Conservation (phyloP, 1,140 invertebrate species). For the Tribolium madens region DNA sequence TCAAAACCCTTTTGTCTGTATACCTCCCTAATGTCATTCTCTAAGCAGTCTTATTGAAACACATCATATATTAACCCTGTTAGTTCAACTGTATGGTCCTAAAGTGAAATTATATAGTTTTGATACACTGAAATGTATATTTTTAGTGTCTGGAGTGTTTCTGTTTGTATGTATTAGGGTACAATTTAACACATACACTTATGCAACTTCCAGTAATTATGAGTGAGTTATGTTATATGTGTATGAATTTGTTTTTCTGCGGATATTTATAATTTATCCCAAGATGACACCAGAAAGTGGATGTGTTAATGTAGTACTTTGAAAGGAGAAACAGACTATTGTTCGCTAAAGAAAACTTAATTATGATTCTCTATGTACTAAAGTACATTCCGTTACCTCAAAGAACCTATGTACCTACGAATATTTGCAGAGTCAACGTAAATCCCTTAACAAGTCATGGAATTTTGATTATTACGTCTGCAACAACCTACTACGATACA, state of each 20-base stretch:
- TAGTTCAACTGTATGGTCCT: constrained; percentile 60
- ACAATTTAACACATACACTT: constrained; percentile 42
- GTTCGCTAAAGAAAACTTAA: constrained; percentile 42
- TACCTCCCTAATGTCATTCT: constrained; percentile 61
- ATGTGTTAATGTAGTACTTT: no score
- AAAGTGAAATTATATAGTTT: constrained; percentile 42
- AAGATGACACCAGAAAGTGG: constrained; percentile 36
- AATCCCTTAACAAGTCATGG: constrained; percentile 41
- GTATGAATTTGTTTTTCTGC: background rate
- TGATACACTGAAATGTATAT: constrained; percentile 31
- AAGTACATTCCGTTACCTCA: constrained; percentile 35
- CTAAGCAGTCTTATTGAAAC: constrained; percentile 63
- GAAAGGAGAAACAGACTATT: constrained; percentile 45
- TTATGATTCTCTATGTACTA: constrained; percentile 32
- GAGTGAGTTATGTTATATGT: constrained; percentile 5
- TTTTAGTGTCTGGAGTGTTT: constrained; percentile 13
- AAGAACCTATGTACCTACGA: constrained; percentile 32
- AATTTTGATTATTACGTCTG: constrained; percentile 46
- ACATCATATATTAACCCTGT: constrained; percentile 62
- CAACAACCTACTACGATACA: constrained; percentile 57
- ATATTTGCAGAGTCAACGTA: constrained; percentile 40
- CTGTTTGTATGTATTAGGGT: constrained; percentile 8
- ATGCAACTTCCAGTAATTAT: constrained; percentile 17
- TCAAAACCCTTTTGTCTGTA: constrained; percentile 57
- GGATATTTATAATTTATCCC: constrained; percentile 35